Evolutionary conservation across 1,140 invertebrate genomes (phyloP), one percentile per base, ranked within the genome.

Genomic region (Drosophila biarmipes): DNA sequence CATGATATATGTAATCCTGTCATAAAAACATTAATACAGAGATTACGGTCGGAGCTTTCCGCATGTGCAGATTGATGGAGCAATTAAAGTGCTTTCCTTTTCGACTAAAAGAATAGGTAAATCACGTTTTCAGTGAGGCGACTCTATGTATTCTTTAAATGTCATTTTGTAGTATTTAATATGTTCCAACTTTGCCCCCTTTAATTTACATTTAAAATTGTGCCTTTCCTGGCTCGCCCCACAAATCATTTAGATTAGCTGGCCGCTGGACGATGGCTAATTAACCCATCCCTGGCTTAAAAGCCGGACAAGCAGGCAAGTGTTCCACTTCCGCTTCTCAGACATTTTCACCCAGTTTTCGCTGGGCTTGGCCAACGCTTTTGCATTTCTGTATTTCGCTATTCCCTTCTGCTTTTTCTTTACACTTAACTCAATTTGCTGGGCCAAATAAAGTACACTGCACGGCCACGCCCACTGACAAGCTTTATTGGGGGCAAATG

Each of bases 351-450:
- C 49, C 49, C 38, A 38, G 35, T 62, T 51, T 37, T 27, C 12
- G n/a, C 19, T 68, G 66, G 69, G 77, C 51, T 66, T 74, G 64
- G 53, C 46, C 51, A 59, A 15, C 10, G 27, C 24, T 49, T 45
- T 38, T 35, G 37, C 40, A 59, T 69, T 46, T 69, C 11, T 6
- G 37, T 55, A 51, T 61, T 52, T 43, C 51, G 40, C 56, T 49
- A 35, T 7, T 37, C 12, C 17, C 38, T 27, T 27, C 37, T 35
- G 40, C 37, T 24, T 27, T 46, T 24, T 53, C 72, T 80, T 86
- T 80, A 77, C 67, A 69, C 80, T 86, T 77, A 77, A 86, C 77
- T 86, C 80, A 85, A 85, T 85, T 75, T 80, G 66, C 53, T 63
- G 45, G 57, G 40, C 46, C 49, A 46, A 61, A 72, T 53, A 73